Base-by-base conservation (phyloP, 1,140 invertebrate species). In the Calliphora vicina region DNA sequence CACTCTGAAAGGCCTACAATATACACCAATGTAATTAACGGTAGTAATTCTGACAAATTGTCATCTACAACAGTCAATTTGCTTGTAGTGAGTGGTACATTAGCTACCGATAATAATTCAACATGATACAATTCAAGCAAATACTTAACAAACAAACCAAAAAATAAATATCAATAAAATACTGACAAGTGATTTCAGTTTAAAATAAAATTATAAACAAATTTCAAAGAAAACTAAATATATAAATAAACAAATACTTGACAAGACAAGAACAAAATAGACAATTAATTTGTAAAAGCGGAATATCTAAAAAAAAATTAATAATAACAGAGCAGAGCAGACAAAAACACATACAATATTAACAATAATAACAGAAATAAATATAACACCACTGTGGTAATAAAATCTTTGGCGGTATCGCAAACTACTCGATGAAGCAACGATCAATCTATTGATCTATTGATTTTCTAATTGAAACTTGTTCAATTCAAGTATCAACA, bases 211-310 rank as follows among this genome's bases (percentile, higher is more conserved):
- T 50, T 50, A 29, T 35, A 74, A 74, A 74, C 26, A 74, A 74
- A 74, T 74, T 74, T 74, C 13, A 27, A 74, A 35, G 71, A 26
- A 72, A 23, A 74, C 72, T 74, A 74, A 72, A 35, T 35, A 35
- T 8, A 72, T 72, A 72, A 72, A 72, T 23, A 72, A 73, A 73
- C 71, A 27, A 27, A 10, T 26, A 74, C 72, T 74, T 74, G 26
- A 74, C 23, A 23, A 27, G 72, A 74, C 72, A 74, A 74, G 72
- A 27, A 74, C 72, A 74, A 74, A 74, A 74, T 74, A 74, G 72
- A 74, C 72, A 74, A 74, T 74, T 74, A 74, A 74, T 74, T 74
- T 74, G 72, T 74, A 74, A 27, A 27, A 26, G 12, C 45, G 45
- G 45, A 50, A 50, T 50, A 50, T 50, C 45, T 50, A 50, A 50